Conservation (phyloP, 2,888 invertebrate genomes). For the Acanthopleura granulata region DNA sequence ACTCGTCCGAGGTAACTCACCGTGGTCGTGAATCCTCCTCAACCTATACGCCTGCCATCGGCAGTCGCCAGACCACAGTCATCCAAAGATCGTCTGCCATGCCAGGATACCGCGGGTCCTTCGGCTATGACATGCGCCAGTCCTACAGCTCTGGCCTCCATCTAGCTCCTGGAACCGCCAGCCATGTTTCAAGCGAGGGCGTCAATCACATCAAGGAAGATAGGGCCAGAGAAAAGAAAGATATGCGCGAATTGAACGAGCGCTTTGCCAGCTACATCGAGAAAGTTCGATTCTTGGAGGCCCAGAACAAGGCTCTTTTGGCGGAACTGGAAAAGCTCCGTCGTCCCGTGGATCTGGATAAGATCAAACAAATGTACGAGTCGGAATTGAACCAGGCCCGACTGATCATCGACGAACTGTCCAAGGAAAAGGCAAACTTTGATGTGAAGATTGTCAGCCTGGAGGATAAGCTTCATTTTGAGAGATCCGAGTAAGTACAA, state of each 20-base stretch:
- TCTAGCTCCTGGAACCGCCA: constrained; percentile 35
- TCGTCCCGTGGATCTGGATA: constrained; percentile 54
- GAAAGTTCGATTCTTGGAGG: constrained; percentile 68
- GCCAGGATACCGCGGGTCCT: background rate
- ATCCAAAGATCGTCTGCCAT: background rate
- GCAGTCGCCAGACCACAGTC: background rate
- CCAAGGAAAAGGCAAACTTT: constrained; percentile 69
- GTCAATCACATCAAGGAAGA: constrained; percentile 68
- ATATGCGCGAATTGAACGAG: constrained; percentile 72
- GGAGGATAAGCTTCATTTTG: constrained; percentile 68
- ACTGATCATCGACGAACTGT: constrained; percentile 69
- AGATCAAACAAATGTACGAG: constrained; percentile 69
- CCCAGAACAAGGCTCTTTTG: constrained; percentile 62
- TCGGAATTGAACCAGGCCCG: constrained; percentile 70
- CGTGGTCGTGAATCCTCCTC: background rate
- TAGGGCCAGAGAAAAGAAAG: constrained; percentile 71
- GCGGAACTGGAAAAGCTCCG: constrained; percentile 60
- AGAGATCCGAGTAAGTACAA: constrained; percentile 43
- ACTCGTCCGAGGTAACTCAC: background rate
- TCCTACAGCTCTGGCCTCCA: background rate
- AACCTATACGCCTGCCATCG: constrained; percentile 1
- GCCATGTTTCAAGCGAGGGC: constrained; percentile 44
- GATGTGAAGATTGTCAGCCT: constrained; percentile 69
- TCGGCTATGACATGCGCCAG: background rate
- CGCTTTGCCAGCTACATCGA: constrained; percentile 72